phyloP scores from a whole-genome alignment of 2,888 invertebrate species.

The Stenolophus ochropezus region DNA sequence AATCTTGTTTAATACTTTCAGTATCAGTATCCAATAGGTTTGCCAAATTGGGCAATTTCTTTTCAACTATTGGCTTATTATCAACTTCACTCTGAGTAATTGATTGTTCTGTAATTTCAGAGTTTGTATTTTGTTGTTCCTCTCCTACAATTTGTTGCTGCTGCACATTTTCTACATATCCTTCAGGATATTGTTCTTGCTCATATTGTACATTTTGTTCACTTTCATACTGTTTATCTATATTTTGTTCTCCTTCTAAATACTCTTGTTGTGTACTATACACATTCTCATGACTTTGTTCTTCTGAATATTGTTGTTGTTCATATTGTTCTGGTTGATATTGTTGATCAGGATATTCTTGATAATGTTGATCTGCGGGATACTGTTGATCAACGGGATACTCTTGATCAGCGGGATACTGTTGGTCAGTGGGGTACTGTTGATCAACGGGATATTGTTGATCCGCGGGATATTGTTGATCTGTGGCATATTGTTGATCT shows the following conservation, averaged over 20 bases:
- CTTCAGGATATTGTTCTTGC: constrained; percentile 5
- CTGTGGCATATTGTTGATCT: constrained; percentile 45
- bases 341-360: constrained; percentile 62
- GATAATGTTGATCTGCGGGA: constrained; percentile 46
- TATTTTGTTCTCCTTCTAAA: constrained; percentile 48
- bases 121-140: background rate
- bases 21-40: constrained; percentile 72
- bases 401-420: background rate
- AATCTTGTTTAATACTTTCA: constrained; percentile 69
- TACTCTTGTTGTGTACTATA: constrained; percentile 38
- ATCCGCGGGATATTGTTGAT: constrained; percentile 25
- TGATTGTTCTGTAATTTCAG: constrained; percentile 44
- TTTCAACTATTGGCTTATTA: constrained; percentile 51
- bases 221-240: constrained; percentile 45
- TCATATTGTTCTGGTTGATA: constrained; percentile 20
- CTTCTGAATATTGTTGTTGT: constrained; percentile 1
- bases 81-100: background rate
- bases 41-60: constrained; percentile 67
- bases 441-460: constrained; percentile 58
- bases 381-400: constrained; percentile 50
- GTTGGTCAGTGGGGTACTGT: constrained; percentile 20
- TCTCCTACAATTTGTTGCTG: background rate
- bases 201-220: constrained; percentile 10
- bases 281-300: constrained; percentile 12
- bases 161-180: background rate